Evolutionary conservation across 2,113 vertebrate genomes (phyloP).

Genomic region (western clawed frog (Xenopus tropicalis)): UCB_Xtro_10.0 CM004447.2:142133501-142134000

Average conservation of each 20-base stretch:
- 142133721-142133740: background rate
- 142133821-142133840: conserved; percentile 18
- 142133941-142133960: conserved; percentile 33
- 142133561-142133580: background rate
- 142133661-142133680: background rate
- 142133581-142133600: background rate
- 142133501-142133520: background rate
- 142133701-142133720: background rate
- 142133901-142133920: conserved; percentile 29
- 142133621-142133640: background rate
- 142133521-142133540: background rate
- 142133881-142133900: conserved; percentile 25
- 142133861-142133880: conserved; percentile 21
- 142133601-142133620: background rate
- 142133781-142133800: conserved; percentile 25
- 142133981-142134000: conserved; percentile 38
- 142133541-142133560: background rate
- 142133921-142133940: conserved; percentile 44
- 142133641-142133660: background rate
- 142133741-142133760: conserved; percentile 12
- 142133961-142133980: conserved; percentile 35
- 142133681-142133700: conserved; percentile 10
- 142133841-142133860: conserved; percentile 19
- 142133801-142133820: conserved; percentile 22
- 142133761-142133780: conserved; percentile 35